Percentiles rank a stretch among this genome's conserved stretches.
Evolutionary conservation across 2,888 invertebrate species (phyloP).

Genomic region (Syritta pipiens): DNA sequence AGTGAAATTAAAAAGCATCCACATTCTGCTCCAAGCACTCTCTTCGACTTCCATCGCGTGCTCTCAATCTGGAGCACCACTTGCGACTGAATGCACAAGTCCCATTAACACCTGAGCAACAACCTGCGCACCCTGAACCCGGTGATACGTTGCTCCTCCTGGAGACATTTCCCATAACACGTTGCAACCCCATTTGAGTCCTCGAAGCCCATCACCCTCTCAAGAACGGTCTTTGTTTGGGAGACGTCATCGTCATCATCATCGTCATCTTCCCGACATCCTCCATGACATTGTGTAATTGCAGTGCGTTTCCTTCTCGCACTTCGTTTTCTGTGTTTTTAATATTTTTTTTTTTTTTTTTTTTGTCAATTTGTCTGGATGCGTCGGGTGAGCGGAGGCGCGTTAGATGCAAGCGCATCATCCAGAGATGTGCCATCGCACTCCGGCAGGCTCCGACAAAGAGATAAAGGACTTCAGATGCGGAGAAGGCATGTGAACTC

Average conservation of each 20-base stretch:
- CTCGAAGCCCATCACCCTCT: constrained; percentile 35
- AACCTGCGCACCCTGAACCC: constrained; percentile 28
- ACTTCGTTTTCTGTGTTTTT: constrained; percentile 13
- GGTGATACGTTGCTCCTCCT: background rate
- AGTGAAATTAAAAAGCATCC: no score
- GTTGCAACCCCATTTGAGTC: constrained; percentile 42
- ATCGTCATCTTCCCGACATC: constrained; percentile 49
- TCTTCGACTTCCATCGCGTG: no score
- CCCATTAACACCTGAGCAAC: constrained; percentile 40
- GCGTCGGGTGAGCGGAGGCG: background rate
- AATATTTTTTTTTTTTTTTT: no score
- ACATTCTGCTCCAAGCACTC: no score
- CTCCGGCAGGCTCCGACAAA: constrained; percentile 19
- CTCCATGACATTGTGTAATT: constrained; percentile 59
- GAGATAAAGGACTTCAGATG: constrained; percentile 41
- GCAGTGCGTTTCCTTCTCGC: constrained; percentile 23
- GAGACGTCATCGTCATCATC: no score
- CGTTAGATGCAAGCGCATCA: no score
- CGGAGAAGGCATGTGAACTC: constrained; percentile 59
- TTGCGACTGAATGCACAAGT: constrained; percentile 39
- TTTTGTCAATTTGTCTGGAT: constrained; percentile 54
- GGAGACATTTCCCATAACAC: constrained; percentile 15
- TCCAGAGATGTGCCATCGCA: background rate
- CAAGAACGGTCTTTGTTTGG: constrained; percentile 16
- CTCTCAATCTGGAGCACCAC: constrained; percentile 27